Base-by-base conservation (phyloP, 2,113 vertebrate genomes). In the Actenoides lindsayi region DNA sequence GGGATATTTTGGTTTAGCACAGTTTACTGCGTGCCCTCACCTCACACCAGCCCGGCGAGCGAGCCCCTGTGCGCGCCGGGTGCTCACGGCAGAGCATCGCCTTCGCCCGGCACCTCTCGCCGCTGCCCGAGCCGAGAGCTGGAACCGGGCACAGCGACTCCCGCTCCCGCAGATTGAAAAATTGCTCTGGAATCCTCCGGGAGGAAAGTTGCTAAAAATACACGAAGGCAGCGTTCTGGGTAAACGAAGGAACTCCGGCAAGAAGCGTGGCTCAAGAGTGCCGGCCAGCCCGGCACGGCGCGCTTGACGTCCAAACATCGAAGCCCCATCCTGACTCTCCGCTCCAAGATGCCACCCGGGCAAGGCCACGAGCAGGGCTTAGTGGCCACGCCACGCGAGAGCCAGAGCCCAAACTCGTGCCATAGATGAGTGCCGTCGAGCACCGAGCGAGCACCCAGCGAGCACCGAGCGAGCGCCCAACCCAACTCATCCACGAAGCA, bases 151-250 rank as follows among this genome's bases (percentile, higher is more conserved):
- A 85, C 93, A 19, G 75, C 4, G 1, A 31, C 75, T 93, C 85
- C 92, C 7, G 65, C 84, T 92, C 83, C 79, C 4, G 20, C 90
- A 39, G 92, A 85, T 30, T 81, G 95, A 94, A 95, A 94, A 96
- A 90, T 53, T 31, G 67, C 83, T 90, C 71, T 96, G 96, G 89
- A 92, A 92, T 92, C 95, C 91, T 89, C 9, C 4, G 89, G 92
- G 93, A 97, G 86, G 90, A 93, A 95, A 94, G 93, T 6, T 87
- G 90, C 94, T 97, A 97, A 95, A 96, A 96, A 97, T 95, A 96
- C 68, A 60, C 1, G 7, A n/a, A 65, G 89, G 93, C 91, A 6
- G 73, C 71, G 27, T 81, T 86, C 75, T 37, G 69, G 73, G 86
- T 92, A 74, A 74, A 93, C 69, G 75, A 93, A 92, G 81, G 51